Base-by-base conservation (phyloP, 2,113 vertebrate genomes). In the Thryonomys swinderianus region DNA sequence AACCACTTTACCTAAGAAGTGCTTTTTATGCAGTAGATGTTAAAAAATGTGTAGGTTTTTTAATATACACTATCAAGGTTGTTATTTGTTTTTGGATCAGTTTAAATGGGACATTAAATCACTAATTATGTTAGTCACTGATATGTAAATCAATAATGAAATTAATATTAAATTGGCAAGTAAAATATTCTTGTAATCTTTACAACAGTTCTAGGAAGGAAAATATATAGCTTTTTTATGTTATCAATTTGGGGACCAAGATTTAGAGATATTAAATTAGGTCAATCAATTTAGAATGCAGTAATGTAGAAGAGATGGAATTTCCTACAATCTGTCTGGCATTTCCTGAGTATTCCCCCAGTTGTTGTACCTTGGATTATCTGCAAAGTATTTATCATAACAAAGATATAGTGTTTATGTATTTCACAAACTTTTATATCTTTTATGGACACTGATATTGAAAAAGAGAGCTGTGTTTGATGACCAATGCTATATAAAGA, bases 141-240 rank as follows among this genome's bases (percentile, higher is more conserved):
- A 78, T 17, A 83, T 8, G 67, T 3, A 90, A 67, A 69, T 76
- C 4, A 62, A 25, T 59, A 69, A 57, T 40, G 16, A 42, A 81
- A 86, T 82, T 61, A n/a, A 13, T 73, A 7, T 67, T 32, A 10
- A 76, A 30, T 48, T 48, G 27, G 30, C 2, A 48, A 48, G 7
- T 37, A 57, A 74, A 81, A 55, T 81, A 67, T 57, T 57, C 37
- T 91, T 82, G 23, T 78, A 42, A 37, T 55, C 21, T 74, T 95
- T 62, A 40, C 40, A 66, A 84, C 5, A 62, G 48, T 74, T 23
- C 42, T 62, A 13, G 34, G 20, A 74, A 53, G 42, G 2, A 30
- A 37, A 13, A 69, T 34, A 55, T 84, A 42, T 37, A 10, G 23
- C n/a, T 51, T 78, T 40, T 81, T 16, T 0, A 62, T 71, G 84